Evolutionary conservation across 2,113 vertebrate genomes (phyloP).

Genomic region (Cebidichthys violaceus): DNA sequence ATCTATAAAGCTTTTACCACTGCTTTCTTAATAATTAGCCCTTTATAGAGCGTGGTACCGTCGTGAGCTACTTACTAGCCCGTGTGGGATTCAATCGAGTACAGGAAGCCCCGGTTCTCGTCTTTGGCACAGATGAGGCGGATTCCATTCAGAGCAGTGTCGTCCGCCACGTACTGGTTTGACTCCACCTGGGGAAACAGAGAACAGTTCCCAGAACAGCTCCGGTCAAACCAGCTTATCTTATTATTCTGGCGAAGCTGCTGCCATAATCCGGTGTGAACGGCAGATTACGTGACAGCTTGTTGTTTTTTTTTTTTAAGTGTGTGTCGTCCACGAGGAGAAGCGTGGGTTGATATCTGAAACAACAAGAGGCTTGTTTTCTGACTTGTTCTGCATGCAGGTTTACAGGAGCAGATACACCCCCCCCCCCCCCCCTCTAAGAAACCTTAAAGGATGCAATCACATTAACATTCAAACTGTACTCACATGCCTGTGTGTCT

Average conservation of each 20-base stretch:
- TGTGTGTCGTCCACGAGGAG: neutral
- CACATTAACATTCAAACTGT: no score
- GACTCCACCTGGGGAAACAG: conserved; percentile 74
- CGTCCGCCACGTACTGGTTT: conserved; percentile 69
- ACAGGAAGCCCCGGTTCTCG: conserved; percentile 57
- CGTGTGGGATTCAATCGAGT: conserved; percentile 58
- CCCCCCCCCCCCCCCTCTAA: no score
- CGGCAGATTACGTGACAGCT: no score
- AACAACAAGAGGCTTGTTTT: no score
- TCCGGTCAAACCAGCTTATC: neutral
- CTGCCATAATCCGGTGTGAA: neutral
- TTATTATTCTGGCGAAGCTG: neutral
- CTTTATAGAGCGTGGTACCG: neutral
- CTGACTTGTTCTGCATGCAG: no score
- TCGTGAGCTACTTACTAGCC: conserved; percentile 63
- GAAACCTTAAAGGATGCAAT: no score
- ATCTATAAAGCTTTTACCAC: neutral
- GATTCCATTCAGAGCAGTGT: conserved; percentile 78
- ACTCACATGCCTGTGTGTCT: no score
- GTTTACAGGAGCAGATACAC: no score
- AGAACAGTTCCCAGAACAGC: conserved; percentile 21
- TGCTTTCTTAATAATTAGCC: neutral
- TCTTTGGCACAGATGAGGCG: conserved; percentile 78
- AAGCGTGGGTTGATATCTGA: neutral
- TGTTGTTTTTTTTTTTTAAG: no score